These are phyloP conservation scores for Halcyon senegalensis DNA, from an alignment of 2,113 vertebrate species.

Conservation along the genomic window DNA sequence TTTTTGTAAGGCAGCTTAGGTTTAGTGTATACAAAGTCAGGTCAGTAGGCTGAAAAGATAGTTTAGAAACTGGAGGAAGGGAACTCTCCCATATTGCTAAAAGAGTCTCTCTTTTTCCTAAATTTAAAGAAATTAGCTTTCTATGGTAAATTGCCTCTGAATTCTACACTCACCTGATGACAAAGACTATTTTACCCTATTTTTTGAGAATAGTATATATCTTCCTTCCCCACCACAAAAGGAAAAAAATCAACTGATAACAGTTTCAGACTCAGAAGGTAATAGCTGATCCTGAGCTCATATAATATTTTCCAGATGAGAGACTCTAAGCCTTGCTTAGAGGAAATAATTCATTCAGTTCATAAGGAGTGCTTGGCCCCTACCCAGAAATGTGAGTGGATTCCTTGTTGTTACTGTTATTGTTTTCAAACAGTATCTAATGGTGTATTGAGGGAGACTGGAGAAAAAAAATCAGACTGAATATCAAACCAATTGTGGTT, in stretches of 20 bases:
- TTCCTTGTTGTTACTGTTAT: neutral
- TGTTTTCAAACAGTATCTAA: slow-evolving; percentile 14
- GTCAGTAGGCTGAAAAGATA: neutral
- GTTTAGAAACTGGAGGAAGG: neutral
- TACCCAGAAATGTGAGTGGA: neutral
- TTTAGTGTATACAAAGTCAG: neutral
- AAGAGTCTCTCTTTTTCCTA: neutral
- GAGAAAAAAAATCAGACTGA: neutral
- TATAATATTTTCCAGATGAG: slow-evolving; percentile 16
- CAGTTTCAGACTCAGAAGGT: neutral
- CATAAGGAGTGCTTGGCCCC: neutral
- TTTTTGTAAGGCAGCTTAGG: neutral
- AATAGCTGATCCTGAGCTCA: neutral
- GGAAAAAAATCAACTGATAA: neutral
- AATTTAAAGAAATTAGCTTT: neutral
- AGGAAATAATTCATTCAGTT: slow-evolving; percentile 11
- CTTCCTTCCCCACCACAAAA: neutral
- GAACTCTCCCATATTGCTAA: neutral
- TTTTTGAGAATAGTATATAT: neutral
- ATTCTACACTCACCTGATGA: neutral
- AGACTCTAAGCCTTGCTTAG: neutral
- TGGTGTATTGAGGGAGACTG: neutral
- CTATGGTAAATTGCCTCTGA: neutral
- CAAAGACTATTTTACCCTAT: neutral
- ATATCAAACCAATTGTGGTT: neutral